Percentiles rank a stretch among this genome's conserved stretches.
Evolutionary conservation across 1,140 invertebrate species (phyloP).

Genomic region (Hylaeus volcanicus): DNA sequence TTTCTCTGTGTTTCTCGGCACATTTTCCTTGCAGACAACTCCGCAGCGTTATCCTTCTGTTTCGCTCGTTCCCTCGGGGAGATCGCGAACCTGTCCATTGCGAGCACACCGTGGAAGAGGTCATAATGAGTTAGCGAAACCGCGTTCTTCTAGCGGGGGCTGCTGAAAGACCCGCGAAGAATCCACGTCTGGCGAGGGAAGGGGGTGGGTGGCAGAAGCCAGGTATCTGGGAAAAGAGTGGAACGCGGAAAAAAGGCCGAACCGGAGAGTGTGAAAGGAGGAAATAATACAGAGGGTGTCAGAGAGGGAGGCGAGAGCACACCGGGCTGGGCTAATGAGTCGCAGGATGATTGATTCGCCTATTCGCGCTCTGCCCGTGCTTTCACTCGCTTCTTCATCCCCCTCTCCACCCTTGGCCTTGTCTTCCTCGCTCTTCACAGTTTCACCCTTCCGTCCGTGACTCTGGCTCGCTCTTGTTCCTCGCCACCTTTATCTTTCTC

Average conservation of each 20-base stretch:
- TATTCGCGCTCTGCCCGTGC: slow-evolving; percentile 68
- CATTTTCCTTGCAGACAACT: slow-evolving; percentile 15
- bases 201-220: slow-evolving; percentile 16
- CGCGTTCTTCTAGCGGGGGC: slow-evolving; percentile 11
- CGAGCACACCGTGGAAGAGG: neutral
- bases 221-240: slow-evolving; percentile 39
- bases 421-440: neutral
- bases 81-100: neutral
- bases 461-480: slow-evolving; percentile 29
- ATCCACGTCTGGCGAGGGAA: slow-evolving; percentile 28
- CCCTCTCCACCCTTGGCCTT: slow-evolving; percentile 10
- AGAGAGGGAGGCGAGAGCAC: slow-evolving; percentile 55
- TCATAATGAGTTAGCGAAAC: slow-evolving; percentile 22
- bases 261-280: slow-evolving; percentile 42
- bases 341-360: slow-evolving; percentile 78
- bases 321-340: slow-evolving; percentile 75
- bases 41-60: slow-evolving; percentile 20
- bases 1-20: neutral
- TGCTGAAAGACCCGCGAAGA: slow-evolving; percentile 7
- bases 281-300: slow-evolving; percentile 30
- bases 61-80: neutral
- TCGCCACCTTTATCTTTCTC: slow-evolving; percentile 67
- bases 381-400: slow-evolving; percentile 69
- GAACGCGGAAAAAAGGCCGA: slow-evolving; percentile 17
- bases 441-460: slow-evolving; percentile 5